phyloP scores from a whole-genome alignment of 2,888 invertebrate genomes.

The Pollenia amentaria region DNA sequence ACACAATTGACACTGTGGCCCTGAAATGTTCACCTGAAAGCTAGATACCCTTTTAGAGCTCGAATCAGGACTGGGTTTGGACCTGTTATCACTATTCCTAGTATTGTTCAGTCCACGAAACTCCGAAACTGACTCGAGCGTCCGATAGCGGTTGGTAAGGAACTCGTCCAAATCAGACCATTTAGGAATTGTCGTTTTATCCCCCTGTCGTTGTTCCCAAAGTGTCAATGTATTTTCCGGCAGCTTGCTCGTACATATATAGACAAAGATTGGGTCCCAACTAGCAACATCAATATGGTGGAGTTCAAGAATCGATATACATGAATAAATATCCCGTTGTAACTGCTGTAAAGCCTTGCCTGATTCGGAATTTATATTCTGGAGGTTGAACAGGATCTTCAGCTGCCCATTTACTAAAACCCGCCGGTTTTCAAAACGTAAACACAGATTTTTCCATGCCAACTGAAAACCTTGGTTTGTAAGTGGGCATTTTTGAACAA shows the following conservation, averaged over 20 bases:
- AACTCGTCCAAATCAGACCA: conserved; percentile 35
- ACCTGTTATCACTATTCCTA: too few species aligned
- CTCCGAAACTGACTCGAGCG: conserved; percentile 8
- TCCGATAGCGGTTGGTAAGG: conserved; percentile 25
- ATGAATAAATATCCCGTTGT: conserved; percentile 36
- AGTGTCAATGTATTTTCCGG: too few species aligned
- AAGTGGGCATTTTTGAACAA: conserved; percentile 28
- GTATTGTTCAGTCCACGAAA: too few species aligned
- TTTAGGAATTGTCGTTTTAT: conserved; percentile 24
- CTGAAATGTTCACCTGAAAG: too few species aligned
- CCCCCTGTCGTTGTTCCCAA: conserved; percentile 29
- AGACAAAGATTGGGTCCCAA: too few species aligned
- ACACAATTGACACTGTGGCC: too few species aligned
- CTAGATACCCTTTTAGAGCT: too few species aligned
- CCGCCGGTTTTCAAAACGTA: too few species aligned
- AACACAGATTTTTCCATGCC: too few species aligned
- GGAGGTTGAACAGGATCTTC: conserved; percentile 28
- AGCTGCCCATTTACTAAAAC: conserved; percentile 42
- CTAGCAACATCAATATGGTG: conserved; percentile 23
- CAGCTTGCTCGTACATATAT: too few species aligned
- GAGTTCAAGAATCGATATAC: background rate
- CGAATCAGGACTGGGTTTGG: too few species aligned
- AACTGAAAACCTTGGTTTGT: conserved; percentile 31
- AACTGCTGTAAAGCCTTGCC: conserved; percentile 22
- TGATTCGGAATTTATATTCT: conserved; percentile 11